These are phyloP conservation scores for Pogonus chalceus DNA, from an alignment of 1,140 invertebrate species.

Conservation along the genomic window DNA sequence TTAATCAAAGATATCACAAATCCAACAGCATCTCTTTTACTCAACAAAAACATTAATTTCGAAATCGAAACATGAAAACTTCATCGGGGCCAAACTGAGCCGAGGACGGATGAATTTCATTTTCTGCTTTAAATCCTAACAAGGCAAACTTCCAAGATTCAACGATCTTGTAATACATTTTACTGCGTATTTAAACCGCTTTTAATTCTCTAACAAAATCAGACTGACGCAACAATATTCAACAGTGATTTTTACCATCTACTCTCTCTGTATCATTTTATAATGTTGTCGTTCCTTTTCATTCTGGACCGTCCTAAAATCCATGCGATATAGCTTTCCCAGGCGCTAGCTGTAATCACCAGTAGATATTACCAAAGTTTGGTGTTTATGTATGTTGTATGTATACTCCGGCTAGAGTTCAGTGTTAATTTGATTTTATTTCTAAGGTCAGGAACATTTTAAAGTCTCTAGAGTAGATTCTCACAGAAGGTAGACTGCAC, in stretches of 20 bases:
- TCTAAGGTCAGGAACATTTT: background rate
- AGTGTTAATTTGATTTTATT: background rate
- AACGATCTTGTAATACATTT: background rate
- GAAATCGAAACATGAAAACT: too few relatives aligned
- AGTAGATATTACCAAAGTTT: background rate
- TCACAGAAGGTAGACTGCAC: background rate
- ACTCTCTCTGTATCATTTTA: background rate
- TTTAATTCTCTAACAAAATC: background rate
- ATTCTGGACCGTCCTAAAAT: background rate
- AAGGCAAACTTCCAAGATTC: background rate
- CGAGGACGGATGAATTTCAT: background rate
- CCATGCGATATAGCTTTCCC: background rate
- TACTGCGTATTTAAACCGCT: background rate
- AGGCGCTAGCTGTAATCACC: background rate
- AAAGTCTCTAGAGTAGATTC: background rate
- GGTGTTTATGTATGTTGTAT: background rate
- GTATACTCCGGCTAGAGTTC: background rate
- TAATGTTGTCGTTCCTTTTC: background rate
- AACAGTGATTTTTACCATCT: background rate
- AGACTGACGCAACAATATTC: background rate
- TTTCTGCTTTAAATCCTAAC: background rate
- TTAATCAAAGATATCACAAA: too few relatives aligned
- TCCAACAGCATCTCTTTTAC: too few relatives aligned
- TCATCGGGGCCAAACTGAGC: too few relatives aligned
- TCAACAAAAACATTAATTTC: too few relatives aligned